Evolutionary conservation across 2,113 vertebrate species (phyloP).

Genomic region (Eurypyga helias): DNA sequence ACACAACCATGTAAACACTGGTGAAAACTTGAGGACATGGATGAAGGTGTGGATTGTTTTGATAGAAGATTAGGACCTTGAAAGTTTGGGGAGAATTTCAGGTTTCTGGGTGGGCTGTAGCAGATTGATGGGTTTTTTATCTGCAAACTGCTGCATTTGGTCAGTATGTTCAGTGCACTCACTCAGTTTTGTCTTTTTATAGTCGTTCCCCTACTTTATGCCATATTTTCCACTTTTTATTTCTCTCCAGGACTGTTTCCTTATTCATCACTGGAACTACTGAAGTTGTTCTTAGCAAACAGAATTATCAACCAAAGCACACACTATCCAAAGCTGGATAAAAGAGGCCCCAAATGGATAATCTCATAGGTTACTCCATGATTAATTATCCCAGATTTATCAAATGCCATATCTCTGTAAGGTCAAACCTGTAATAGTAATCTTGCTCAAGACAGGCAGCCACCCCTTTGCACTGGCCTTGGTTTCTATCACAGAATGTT

Average conservation of each 20-base stretch:
- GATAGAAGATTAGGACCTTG: neutral
- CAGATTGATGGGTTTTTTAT: slow-evolving; percentile 16
- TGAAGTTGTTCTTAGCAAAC: neutral
- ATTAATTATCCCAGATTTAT: slow-evolving; percentile 42
- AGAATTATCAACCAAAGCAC: neutral
- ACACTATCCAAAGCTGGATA: slow-evolving; percentile 32
- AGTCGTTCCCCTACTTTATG: neutral
- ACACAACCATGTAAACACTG: neutral
- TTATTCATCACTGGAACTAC: neutral
- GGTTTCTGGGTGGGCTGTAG: slow-evolving; percentile 36
- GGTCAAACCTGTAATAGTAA: neutral
- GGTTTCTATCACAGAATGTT: neutral
- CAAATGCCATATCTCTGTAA: slow-evolving; percentile 43
- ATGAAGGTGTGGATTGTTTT: neutral
- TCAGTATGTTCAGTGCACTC: neutral
- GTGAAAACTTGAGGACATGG: neutral
- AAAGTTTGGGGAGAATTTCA: neutral
- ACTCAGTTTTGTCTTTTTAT: slow-evolving; percentile 51
- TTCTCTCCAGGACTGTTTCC: slow-evolving; percentile 14
- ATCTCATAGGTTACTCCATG: slow-evolving; percentile 28
- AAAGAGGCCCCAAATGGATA: neutral
- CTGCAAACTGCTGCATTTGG: neutral
- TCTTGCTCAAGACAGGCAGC: neutral
- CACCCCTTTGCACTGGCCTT: neutral
- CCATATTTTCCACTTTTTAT: neutral